These are phyloP conservation scores for Drosophila bocqueti DNA, from an alignment of 1,140 invertebrate genomes.

Conservation along the genomic window DNA sequence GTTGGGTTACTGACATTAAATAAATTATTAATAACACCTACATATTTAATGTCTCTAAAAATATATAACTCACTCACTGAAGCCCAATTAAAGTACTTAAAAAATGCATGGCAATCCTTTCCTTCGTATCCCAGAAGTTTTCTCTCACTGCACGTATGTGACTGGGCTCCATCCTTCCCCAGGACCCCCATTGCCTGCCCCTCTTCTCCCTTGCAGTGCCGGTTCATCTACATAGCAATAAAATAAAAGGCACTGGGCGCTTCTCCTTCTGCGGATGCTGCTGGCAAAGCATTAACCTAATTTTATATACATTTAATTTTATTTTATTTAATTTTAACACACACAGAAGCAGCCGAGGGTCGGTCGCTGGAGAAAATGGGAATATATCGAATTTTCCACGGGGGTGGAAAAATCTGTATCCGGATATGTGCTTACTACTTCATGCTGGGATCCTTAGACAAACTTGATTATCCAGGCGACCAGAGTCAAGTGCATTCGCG, in stretches of 20 bases:
- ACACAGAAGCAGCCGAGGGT: constrained; percentile 17
- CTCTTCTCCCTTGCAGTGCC: constrained; percentile 20
- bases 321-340: constrained; percentile 84
- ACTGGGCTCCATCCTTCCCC: constrained; percentile 54
- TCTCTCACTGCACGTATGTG: constrained; percentile 44
- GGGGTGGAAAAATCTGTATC: constrained; percentile 7
- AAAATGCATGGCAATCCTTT: neutral
- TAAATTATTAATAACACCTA: neutral
- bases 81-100: too few species aligned
- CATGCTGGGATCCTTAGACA: constrained; percentile 1
- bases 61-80: too few species aligned
- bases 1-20: neutral
- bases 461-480: constrained; percentile 34
- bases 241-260: constrained; percentile 69
- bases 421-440: constrained; percentile 11
- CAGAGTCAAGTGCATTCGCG: constrained; percentile 50
- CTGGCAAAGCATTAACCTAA: constrained; percentile 71
- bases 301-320: constrained; percentile 83
- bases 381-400: constrained; percentile 8
- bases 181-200: constrained; percentile 20
- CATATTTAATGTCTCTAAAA: neutral
- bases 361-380: neutral
- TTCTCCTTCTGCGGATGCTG: constrained; percentile 26
- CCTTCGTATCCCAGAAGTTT: neutral
- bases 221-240: constrained; percentile 84